These are phyloP conservation scores for Sphyrna mokarran DNA, from an alignment of 2,113 vertebrate species.

Conservation along the genomic window DNA sequence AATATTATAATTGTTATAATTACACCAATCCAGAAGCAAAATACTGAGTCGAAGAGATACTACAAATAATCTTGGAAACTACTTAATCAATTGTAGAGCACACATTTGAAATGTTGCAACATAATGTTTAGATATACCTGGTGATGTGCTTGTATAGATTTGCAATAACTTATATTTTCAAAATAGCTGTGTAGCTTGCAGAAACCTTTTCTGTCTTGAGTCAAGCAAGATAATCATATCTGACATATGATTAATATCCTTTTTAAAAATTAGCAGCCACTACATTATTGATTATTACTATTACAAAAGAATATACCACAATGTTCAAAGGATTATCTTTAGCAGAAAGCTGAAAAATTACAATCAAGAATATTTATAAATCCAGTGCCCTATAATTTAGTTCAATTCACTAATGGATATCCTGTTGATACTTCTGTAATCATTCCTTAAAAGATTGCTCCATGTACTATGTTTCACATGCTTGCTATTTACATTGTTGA, in stretches of 20 bases:
- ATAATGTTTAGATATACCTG: neutral
- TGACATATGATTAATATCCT: neutral
- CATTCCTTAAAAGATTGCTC: neutral
- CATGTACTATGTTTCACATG: neutral
- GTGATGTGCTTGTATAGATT: neutral
- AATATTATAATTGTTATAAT: neutral
- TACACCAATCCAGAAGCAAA: neutral
- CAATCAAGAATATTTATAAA: neutral
- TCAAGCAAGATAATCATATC: neutral
- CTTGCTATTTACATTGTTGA: neutral
- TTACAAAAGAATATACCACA: neutral
- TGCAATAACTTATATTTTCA: neutral
- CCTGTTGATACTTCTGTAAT: neutral
- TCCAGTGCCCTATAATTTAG: neutral
- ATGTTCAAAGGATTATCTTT: neutral
- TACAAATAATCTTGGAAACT: neutral
- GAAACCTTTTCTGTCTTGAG: neutral
- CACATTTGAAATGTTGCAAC: neutral
- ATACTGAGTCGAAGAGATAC: neutral
- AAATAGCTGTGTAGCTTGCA: neutral
- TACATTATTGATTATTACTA: neutral
- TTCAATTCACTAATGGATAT: neutral
- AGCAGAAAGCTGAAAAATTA: neutral
- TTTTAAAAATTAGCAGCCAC: neutral
- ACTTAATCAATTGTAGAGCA: neutral